phyloP scores from a whole-genome alignment of 1,140 invertebrate genomes.

The Ditylenchus dipsaci region DNA sequence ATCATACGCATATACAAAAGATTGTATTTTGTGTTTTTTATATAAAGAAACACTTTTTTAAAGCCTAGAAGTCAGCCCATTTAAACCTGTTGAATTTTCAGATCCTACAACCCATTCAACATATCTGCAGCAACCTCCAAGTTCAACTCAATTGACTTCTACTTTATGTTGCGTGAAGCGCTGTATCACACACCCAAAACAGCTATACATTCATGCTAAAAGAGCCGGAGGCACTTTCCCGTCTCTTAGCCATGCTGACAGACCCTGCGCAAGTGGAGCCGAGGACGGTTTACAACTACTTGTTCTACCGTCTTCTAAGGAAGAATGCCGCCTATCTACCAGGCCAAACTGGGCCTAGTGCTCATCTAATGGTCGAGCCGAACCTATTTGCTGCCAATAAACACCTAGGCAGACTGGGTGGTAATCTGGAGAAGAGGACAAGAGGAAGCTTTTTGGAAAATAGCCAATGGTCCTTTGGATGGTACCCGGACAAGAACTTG shows the following conservation, averaged over 20 bases:
- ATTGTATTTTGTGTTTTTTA: too few species aligned
- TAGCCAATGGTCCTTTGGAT: not conserved
- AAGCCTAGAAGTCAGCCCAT: too few species aligned
- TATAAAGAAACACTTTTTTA: too few species aligned
- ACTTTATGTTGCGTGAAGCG: not conserved
- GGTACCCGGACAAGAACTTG: not conserved
- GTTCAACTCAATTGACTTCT: not conserved
- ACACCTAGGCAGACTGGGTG: not conserved
- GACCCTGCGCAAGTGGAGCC: conserved; percentile 21
- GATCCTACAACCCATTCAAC: not conserved
- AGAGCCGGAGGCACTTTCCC: not conserved
- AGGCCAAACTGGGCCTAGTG: not conserved
- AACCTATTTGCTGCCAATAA: not conserved
- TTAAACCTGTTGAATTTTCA: not conserved
- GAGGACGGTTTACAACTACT: conserved; percentile 39
- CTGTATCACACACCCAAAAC: not conserved
- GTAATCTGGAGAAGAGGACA: not conserved
- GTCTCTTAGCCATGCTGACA: not conserved
- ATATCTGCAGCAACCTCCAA: not conserved
- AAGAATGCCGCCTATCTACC: conserved; percentile 37
- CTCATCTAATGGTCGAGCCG: not conserved
- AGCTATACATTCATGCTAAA: not conserved
- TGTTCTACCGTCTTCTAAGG: conserved; percentile 41
- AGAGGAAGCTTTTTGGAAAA: not conserved
- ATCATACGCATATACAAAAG: too few species aligned